Percentiles rank a stretch among this genome's conserved stretches.
These are phyloP conservation scores for Pangasius mekongensis DNA, from an alignment of 2,797 vertebrate genomes.

Conservation along the genomic window DNA sequence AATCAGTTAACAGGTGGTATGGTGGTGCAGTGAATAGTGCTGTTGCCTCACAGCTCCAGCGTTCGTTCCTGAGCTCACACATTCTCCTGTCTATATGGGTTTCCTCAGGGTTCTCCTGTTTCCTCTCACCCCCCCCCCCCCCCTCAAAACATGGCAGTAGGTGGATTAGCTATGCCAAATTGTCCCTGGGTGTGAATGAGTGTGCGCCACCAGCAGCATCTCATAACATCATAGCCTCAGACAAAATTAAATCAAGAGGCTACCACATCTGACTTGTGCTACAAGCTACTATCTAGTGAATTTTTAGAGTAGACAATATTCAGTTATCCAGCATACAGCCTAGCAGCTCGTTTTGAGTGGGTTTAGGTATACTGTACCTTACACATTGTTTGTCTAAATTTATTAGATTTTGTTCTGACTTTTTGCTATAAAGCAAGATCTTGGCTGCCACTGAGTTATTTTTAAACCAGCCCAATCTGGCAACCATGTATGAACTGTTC, in stretches of 20 bases:
- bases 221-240: not conserved
- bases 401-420: too few relatives aligned
- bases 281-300: not conserved
- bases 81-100: not conserved
- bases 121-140: too few relatives aligned
- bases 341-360: not conserved
- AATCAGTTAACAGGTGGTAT: constrained; percentile 59
- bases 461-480: too few relatives aligned
- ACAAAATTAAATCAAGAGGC: not conserved
- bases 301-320: not conserved
- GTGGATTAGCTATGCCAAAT: too few relatives aligned
- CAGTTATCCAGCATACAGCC: not conserved
- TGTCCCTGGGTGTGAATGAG: too few relatives aligned
- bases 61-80: not conserved
- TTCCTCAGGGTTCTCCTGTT: not conserved
- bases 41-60: not conserved
- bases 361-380: not conserved
- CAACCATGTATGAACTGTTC: too few relatives aligned
- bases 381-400: too few relatives aligned
- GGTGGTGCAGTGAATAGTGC: not conserved
- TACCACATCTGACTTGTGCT: not conserved
- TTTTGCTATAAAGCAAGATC: too few relatives aligned
- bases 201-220: too few relatives aligned
- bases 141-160: too few relatives aligned
- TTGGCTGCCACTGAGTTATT: too few relatives aligned